Conservation (phyloP, 2,888 invertebrate species). For the Bombylius discolor region DNA sequence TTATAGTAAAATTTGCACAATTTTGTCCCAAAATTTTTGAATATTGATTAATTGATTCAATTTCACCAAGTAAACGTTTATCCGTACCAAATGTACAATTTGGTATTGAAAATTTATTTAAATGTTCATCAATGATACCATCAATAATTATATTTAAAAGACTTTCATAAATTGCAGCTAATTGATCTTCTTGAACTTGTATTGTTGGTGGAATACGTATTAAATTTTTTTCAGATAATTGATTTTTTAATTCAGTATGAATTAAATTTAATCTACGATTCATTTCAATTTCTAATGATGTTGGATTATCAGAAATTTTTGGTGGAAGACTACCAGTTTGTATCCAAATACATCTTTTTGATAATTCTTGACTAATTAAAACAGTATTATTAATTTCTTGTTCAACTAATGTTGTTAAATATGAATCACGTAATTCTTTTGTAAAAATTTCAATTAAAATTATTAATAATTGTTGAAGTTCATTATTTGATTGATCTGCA, state of each 20-base stretch:
- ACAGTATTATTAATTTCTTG: slow-evolving; percentile 75
- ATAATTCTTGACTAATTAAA: slow-evolving; percentile 64
- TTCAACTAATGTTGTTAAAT: slow-evolving; percentile 68
- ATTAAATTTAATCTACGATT: slow-evolving; percentile 54
- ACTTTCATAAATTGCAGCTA: slow-evolving; percentile 47
- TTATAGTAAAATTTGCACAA: slow-evolving; percentile 33
- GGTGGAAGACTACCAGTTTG: slow-evolving; percentile 49
- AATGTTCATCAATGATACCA: slow-evolving; percentile 53
- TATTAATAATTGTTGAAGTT: slow-evolving; percentile 49
- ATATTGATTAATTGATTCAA: slow-evolving; percentile 53
- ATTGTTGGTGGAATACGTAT: slow-evolving; percentile 41
- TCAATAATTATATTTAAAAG: slow-evolving; percentile 56
- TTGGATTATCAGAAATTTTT: slow-evolving; percentile 38
- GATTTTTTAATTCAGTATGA: slow-evolving; percentile 60
- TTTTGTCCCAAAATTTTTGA: slow-evolving; percentile 55
- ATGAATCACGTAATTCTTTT: slow-evolving; percentile 64
- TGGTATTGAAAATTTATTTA: slow-evolving; percentile 42
- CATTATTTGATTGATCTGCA: slow-evolving; percentile 42
- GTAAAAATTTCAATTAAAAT: slow-evolving; percentile 58
- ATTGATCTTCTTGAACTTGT: slow-evolving; percentile 31
- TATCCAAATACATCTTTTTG: slow-evolving; percentile 68
- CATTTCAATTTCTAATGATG: slow-evolving; percentile 49
- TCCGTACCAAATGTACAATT: slow-evolving; percentile 57
- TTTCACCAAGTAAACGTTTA: slow-evolving; percentile 57
- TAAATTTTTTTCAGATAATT: slow-evolving; percentile 61